phyloP scores from a whole-genome alignment of 2,113 vertebrate species.

The Mus pahari region DNA sequence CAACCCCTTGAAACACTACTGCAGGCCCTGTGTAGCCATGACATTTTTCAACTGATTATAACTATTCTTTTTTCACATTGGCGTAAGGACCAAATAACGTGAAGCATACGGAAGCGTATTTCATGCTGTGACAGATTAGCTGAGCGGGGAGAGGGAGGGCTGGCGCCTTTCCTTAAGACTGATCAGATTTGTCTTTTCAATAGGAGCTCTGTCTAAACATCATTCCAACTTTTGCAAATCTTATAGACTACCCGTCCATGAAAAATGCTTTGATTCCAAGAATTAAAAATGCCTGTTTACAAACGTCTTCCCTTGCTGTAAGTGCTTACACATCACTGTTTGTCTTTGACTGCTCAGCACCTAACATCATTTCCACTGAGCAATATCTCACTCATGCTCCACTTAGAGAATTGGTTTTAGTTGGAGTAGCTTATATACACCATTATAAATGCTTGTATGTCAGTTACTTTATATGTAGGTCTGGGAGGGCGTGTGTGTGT shows the following conservation, averaged over 20 bases:
- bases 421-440: neutral
- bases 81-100: slow-evolving; percentile 36
- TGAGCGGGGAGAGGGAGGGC: neutral
- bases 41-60: neutral
- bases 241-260: slow-evolving; percentile 99
- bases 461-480: neutral
- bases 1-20: neutral
- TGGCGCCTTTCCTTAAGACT: slow-evolving; percentile 48
- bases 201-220: slow-evolving; percentile 99
- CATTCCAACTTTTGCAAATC: slow-evolving; percentile 98
- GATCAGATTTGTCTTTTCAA: slow-evolving; percentile 73
- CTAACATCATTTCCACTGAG: slow-evolving; percentile 37
- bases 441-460: neutral
- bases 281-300: slow-evolving; percentile 96
- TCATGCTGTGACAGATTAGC: slow-evolving; percentile 33
- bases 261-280: slow-evolving; percentile 99
- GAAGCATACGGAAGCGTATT: neutral
- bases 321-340: slow-evolving; percentile 84
- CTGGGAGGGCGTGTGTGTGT: neutral
- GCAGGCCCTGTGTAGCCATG: neutral
- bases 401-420: slow-evolving; percentile 36
- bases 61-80: slow-evolving; percentile 27
- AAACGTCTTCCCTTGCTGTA: slow-evolving; percentile 98
- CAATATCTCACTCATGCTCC: slow-evolving; percentile 2
- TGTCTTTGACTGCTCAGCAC: slow-evolving; percentile 20